Evolutionary conservation across 2,888 invertebrate species (phyloP), one percentile per base, ranked within the genome.

Genomic region (Rosalia funebris): DNA sequence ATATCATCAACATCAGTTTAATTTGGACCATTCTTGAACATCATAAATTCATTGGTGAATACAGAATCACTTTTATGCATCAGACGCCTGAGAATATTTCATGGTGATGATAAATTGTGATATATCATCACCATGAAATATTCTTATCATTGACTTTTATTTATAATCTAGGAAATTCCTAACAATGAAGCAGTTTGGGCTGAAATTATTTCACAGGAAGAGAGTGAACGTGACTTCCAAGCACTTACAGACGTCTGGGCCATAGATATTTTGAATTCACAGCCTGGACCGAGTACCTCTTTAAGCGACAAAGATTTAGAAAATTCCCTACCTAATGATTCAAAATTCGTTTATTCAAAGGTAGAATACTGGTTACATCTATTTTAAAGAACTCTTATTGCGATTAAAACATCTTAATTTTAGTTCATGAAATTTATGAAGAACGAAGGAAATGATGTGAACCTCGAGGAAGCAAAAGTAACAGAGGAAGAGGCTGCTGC

Each of bases 371-470:
- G 14, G 11, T 7, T 47, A 9, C 34, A 34, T 52, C 12, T 37
- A n/a, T 39, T 50, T 54, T 32, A 25, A 25, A 25, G 25, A 25
- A 7, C 25, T 25, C 25, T 5, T 7, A 25, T 25, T 25, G 25
- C 25, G 7, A 5, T 25, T 25, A 25, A 7, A 7, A 5, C 25
- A n/a, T n/a, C n/a, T n/a, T 16, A 19, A 34, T 68, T 76, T 58
- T 85, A 92, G 85, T 93, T 94, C 75, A 90, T 93, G 89, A 90
- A 89, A 75, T 93, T 93, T 77, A 92, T 94, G 88, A 88, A 89
- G 75, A 89, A 88, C 81, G 87, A 89, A 76, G 87, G 89, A 72
- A 89, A 88, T 37, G 88, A 89, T 66, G 79, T 86, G 48, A 83
- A 85, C 60, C 78, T 89, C 41, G 85, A 87, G 69, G 80, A 81